Conservation (phyloP, 2,888 invertebrate species). For the Leptinotarsa juncta region DNA sequence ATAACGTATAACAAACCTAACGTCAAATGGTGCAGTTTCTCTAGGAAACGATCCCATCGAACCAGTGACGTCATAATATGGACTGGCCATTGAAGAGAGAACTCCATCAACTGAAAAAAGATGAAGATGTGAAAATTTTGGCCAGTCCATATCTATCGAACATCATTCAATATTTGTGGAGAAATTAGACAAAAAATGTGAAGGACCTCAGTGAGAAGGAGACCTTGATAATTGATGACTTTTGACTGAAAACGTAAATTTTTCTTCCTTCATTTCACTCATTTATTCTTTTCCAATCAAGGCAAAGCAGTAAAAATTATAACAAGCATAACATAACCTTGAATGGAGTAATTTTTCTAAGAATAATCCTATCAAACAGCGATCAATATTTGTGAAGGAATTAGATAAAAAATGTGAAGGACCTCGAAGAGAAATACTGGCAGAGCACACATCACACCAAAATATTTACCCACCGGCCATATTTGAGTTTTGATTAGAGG, state of each 20-base stretch:
- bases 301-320: background rate
- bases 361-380: background rate
- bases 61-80: too few relatives aligned
- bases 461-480: constrained; percentile 26
- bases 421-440: constrained; percentile 15
- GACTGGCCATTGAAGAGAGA: too few relatives aligned
- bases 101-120: too few relatives aligned
- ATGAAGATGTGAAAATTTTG: too few relatives aligned
- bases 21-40: background rate
- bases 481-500: constrained; percentile 35
- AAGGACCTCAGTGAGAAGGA: constrained; percentile 13
- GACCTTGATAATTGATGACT: too few relatives aligned
- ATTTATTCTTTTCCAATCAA: too few relatives aligned
- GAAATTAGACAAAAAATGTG: constrained; percentile 21
- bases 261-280: too few relatives aligned
- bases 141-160: background rate
- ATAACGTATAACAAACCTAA: background rate
- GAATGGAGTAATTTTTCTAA: background rate
- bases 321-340: background rate
- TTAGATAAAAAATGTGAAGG: constrained; percentile 26
- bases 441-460: constrained; percentile 11
- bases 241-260: too few relatives aligned
- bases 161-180: background rate
- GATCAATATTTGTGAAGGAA: constrained; percentile 12
- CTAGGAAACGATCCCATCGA: background rate